Evolutionary conservation across 2,113 vertebrate species (phyloP), one percentile per base, ranked within the genome.

Genomic region (Rhegmatorhina hoffmannsi): DNA sequence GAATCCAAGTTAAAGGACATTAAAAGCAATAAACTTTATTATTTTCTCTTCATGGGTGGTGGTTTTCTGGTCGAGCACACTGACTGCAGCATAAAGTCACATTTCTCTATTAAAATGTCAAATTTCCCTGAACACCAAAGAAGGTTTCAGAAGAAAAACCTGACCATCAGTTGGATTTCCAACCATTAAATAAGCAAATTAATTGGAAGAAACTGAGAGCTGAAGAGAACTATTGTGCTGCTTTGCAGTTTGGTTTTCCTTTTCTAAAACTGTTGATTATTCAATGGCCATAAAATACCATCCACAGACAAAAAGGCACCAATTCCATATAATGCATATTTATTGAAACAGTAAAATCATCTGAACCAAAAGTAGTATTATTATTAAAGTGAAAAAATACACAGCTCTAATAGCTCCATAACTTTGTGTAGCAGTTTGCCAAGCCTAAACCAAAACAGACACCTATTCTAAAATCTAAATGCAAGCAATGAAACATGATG

Each of bases 51-150:
- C 68, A 89, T 90, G 79, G 55, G 26, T 93, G 60, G 52, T 60
- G 93, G 52, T 96, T 97, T 97, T 84, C 88, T 91, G 97, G 63
- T 89, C 40, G 80, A 85, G 88, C 75, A 82, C 73, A 93, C 79
- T 95, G 92, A 97, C 77, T 90, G 55, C 68, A 97, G 75, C 84
- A 96, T 73, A 96, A 98, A 95, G 78, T 38, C 85, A 87, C 28
- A 72, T 55, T 97, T 94, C 85, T 96, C 97, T 93, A 97, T 96
- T 96, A 89, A 97, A 98, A 96, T 90, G 84, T 96, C 96, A 97
- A 92, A 95, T 94, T 96, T 96, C 63, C 76, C 76, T 94, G 88
- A 97, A 86, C 33, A 47, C 53, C 74, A 66, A 72, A 89, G 67
- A 92, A 96, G 10, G 72, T 89, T 97, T 97, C 24, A 36, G 69